phyloP scores from a whole-genome alignment of 2,797 vertebrate genomes.

The Falco rusticolus region DNA sequence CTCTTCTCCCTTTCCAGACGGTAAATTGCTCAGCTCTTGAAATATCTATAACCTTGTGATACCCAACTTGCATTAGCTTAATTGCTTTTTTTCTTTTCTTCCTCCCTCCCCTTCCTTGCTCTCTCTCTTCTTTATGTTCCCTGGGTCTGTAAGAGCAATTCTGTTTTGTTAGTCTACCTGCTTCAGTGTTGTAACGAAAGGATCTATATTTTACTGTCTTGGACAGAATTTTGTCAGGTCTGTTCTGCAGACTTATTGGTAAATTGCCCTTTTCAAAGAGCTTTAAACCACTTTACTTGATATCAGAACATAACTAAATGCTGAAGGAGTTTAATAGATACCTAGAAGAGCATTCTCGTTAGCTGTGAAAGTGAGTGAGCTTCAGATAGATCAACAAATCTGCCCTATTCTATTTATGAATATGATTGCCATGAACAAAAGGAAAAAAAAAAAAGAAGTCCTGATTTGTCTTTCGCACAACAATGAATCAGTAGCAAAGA shows the following conservation, averaged over 20 bases:
- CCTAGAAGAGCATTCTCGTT: not conserved
- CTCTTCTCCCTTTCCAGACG: slow-evolving; percentile 87
- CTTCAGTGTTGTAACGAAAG: slow-evolving; percentile 22
- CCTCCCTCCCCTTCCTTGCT: not conserved
- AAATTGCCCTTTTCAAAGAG: slow-evolving; percentile 40
- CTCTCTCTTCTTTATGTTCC: not conserved
- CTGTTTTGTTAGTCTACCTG: not conserved
- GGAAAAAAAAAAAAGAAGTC: not conserved
- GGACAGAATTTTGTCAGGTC: not conserved
- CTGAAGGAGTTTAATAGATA: slow-evolving; percentile 29
- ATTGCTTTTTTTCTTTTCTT: slow-evolving; percentile 85
- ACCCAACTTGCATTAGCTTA: slow-evolving; percentile 94
- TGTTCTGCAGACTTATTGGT: slow-evolving; percentile 5
- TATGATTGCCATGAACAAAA: not conserved
- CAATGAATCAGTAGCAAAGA: not conserved
- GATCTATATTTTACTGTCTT: slow-evolving; percentile 6
- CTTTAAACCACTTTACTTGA: slow-evolving; percentile 10
- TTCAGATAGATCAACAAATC: not conserved
- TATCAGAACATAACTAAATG: slow-evolving; percentile 2
- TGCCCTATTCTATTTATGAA: not conserved
- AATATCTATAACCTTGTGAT: slow-evolving; percentile 98
- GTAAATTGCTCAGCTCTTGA: slow-evolving; percentile 96
- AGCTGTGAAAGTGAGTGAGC: not conserved
- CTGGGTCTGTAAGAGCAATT: slow-evolving; percentile 32
- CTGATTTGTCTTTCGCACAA: not conserved